Evolutionary conservation across 2,888 invertebrate species (phyloP).

Genomic region (Cephus spinipes): DNA sequence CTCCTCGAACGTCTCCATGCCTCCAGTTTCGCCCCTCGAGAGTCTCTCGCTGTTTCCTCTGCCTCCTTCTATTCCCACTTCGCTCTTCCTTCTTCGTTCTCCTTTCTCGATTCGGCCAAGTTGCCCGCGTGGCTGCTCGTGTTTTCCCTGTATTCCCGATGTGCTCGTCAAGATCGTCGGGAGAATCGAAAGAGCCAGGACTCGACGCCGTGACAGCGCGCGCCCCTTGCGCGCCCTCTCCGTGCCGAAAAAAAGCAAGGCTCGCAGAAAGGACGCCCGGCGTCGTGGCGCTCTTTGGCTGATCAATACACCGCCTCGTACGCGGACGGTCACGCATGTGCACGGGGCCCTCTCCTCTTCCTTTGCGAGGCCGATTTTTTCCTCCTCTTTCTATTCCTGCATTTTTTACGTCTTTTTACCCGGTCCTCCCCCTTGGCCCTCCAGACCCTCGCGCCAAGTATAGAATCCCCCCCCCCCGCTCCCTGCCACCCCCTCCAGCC

Average conservation of each 20-base stretch:
- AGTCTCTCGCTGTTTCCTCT: slow-evolving; percentile 16
- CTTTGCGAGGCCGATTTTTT: slow-evolving; percentile 54
- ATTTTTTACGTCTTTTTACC: slow-evolving; percentile 56
- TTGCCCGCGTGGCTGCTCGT: no score
- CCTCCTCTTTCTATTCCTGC: slow-evolving; percentile 52
- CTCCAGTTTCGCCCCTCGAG: slow-evolving; percentile 24
- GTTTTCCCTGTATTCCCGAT: no score
- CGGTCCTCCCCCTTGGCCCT: slow-evolving; percentile 22
- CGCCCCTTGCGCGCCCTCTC: slow-evolving; percentile 10
- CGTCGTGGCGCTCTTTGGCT: slow-evolving; percentile 67
- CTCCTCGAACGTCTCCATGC: slow-evolving; percentile 23
- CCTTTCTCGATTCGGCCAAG: slow-evolving; percentile 23
- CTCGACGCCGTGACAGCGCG: not conserved
- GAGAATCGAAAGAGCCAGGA: no score
- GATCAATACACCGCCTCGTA: slow-evolving; percentile 67
- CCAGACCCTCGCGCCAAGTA: slow-evolving; percentile 6
- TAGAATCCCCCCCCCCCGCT: no score
- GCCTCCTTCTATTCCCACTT: slow-evolving; percentile 6
- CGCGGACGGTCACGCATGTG: slow-evolving; percentile 67
- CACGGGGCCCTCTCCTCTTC: slow-evolving; percentile 54
- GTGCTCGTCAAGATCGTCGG: no score
- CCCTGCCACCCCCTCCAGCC: not conserved
- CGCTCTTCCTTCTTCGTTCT: not conserved
- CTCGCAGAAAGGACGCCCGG: slow-evolving; percentile 66
- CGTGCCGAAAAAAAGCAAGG: slow-evolving; percentile 63